Conservation (phyloP, 1,140 invertebrate genomes). For the Drosophila carrolli region DNA sequence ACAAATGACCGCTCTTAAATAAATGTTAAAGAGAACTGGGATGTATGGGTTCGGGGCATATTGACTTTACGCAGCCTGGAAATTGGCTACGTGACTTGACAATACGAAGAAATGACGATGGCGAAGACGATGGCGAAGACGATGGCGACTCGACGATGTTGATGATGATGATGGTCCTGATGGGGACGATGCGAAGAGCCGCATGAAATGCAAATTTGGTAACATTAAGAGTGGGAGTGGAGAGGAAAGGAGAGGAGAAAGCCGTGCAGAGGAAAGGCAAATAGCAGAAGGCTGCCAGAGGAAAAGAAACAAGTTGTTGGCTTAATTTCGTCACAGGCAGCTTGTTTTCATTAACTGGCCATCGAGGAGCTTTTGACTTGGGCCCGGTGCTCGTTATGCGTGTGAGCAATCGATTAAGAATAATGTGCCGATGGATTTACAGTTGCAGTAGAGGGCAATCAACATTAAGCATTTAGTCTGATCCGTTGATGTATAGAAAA, state of each 20-base stretch:
- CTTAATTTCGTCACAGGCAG: slow-evolving; percentile 74
- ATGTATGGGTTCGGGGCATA: slow-evolving; percentile 59
- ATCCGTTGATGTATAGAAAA: background rate
- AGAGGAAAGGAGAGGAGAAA: background rate
- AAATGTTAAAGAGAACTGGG: slow-evolving; percentile 9
- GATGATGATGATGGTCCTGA: slow-evolving; percentile 39
- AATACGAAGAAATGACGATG: slow-evolving; percentile 56
- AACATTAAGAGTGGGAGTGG: slow-evolving; percentile 58
- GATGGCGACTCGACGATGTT: slow-evolving; percentile 14
- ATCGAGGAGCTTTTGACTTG: slow-evolving; percentile 40
- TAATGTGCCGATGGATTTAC: slow-evolving; percentile 71
- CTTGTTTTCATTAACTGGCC: slow-evolving; percentile 79
- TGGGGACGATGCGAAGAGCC: slow-evolving; percentile 46
- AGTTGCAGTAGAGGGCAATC: slow-evolving; percentile 65
- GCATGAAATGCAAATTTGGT: slow-evolving; percentile 79
- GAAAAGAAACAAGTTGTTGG: slow-evolving; percentile 57
- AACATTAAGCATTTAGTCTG: slow-evolving; percentile 74
- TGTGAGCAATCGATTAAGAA: slow-evolving; percentile 79
- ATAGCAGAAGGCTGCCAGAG: slow-evolving; percentile 11
- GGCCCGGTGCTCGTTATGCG: slow-evolving; percentile 65
- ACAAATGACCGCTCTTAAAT: slow-evolving; percentile 20
- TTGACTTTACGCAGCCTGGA: slow-evolving; percentile 70
- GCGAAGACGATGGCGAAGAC: slow-evolving; percentile 13
- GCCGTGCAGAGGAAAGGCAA: background rate
- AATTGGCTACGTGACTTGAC: slow-evolving; percentile 82